Evolutionary conservation across 2,888 invertebrate genomes (phyloP).

Genomic region (Drosophila austrosaltans): DNA sequence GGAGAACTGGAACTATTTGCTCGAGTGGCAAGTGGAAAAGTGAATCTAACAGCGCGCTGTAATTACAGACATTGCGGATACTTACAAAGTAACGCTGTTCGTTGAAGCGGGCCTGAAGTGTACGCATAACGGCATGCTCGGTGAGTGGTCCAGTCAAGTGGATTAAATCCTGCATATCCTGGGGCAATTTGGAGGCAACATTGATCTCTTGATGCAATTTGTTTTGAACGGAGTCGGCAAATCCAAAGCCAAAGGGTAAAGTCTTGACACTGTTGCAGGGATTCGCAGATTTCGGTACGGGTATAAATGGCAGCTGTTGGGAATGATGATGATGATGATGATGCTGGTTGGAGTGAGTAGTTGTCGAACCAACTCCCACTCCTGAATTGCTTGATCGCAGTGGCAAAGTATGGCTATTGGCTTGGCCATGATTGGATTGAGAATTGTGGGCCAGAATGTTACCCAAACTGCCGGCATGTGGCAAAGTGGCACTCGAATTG

Average conservation of each 20-base stretch:
- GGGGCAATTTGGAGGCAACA: conserved; percentile 67
- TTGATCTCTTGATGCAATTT: conserved; percentile 45
- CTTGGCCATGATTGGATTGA: conserved; percentile 61
- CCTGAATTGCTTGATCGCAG: conserved; percentile 37
- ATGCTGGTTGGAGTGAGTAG: conserved; percentile 12
- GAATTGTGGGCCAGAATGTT: conserved; percentile 47
- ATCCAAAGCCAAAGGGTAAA: conserved; percentile 74
- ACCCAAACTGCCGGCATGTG: conserved; percentile 47
- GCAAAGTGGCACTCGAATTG: conserved; percentile 44
- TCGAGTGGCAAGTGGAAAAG: conserved; percentile 15
- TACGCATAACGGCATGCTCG: conserved; percentile 96
- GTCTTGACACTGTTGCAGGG: conserved; percentile 80
- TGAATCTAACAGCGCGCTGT: conserved; percentile 41
- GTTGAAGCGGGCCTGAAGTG: conserved; percentile 94
- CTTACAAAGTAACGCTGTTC: conserved; percentile 94
- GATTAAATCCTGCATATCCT: conserved; percentile 93
- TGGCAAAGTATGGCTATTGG: conserved; percentile 47
- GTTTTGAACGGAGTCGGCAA: conserved; percentile 20
- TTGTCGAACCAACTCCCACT: conserved; percentile 18
- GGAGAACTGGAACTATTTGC: conserved; percentile 6
- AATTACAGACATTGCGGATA: conserved; percentile 19
- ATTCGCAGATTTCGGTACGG: conserved; percentile 76
- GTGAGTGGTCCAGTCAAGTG: conserved; percentile 96
- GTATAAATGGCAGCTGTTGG: conserved; percentile 69
- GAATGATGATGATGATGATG: conserved; percentile 35